Conservation (phyloP, 2,113 vertebrate species). For the Pitta sordida region DNA sequence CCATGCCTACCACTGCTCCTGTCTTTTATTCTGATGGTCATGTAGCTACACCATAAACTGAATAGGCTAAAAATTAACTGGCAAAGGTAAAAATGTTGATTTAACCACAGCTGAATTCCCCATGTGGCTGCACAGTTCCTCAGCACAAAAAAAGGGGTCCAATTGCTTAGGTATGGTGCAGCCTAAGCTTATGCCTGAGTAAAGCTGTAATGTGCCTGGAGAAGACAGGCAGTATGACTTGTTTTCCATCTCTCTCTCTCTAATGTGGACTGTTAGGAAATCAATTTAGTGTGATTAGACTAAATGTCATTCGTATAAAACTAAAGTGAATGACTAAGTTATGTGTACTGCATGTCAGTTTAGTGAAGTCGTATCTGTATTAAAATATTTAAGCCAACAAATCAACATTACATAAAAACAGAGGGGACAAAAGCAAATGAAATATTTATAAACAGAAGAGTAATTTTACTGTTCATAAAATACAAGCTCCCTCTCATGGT, state of each 20-base stretch:
- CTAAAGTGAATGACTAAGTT: background rate
- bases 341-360: background rate
- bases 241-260: background rate
- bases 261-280: background rate
- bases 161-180: background rate
- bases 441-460: background rate
- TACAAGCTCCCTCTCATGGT: slow-evolving; percentile 20
- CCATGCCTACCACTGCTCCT: background rate
- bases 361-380: background rate
- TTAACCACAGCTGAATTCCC: background rate
- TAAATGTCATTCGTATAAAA: background rate
- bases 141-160: background rate
- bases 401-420: background rate
- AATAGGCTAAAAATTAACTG: background rate
- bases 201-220: background rate
- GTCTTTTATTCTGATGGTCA: background rate
- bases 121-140: background rate
- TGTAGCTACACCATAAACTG: background rate
- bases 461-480: background rate
- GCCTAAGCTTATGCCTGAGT: background rate
- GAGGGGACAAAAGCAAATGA: background rate
- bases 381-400: background rate
- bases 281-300: background rate
- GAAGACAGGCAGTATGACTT: background rate
- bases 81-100: background rate